Conservation (phyloP, 2,888 invertebrate species). For the Carabus problematicus region DNA sequence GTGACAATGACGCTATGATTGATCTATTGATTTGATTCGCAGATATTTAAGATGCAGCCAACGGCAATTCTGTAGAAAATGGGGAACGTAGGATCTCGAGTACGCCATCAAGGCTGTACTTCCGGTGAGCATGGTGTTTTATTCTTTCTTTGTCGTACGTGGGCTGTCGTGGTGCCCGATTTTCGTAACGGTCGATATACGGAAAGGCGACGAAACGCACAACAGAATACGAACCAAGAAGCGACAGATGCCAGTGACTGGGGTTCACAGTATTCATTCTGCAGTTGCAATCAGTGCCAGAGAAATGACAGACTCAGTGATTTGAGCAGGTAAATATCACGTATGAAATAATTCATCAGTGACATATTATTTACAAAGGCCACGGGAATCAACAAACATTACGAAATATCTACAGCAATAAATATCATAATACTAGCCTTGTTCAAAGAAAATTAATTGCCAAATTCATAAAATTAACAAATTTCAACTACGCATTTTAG, state of each 20-base stretch:
- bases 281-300: constrained; percentile 56
- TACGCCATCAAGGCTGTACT: constrained; percentile 17
- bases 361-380: too few species aligned
- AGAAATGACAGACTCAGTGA: constrained; percentile 49
- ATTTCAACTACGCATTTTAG: too few species aligned
- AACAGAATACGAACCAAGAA: constrained; percentile 29
- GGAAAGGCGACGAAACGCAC: constrained; percentile 44
- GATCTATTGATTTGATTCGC: not conserved
- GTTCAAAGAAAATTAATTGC: too few species aligned
- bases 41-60: not conserved
- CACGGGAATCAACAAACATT: too few species aligned
- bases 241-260: constrained; percentile 46
- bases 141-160: constrained; percentile 55
- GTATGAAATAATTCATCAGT: too few species aligned
- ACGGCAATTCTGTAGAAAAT: not conserved
- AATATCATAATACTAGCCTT: too few species aligned
- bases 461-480: too few species aligned
- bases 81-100: constrained; percentile 22
- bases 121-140: constrained; percentile 47
- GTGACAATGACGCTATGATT: not conserved
- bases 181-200: constrained; percentile 46
- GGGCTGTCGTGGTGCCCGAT: constrained; percentile 55
- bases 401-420: too few species aligned
- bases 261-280: constrained; percentile 55
- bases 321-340: constrained; percentile 45